phyloP scores from a whole-genome alignment of 2,113 vertebrate species.

The Lagopus muta region DNA sequence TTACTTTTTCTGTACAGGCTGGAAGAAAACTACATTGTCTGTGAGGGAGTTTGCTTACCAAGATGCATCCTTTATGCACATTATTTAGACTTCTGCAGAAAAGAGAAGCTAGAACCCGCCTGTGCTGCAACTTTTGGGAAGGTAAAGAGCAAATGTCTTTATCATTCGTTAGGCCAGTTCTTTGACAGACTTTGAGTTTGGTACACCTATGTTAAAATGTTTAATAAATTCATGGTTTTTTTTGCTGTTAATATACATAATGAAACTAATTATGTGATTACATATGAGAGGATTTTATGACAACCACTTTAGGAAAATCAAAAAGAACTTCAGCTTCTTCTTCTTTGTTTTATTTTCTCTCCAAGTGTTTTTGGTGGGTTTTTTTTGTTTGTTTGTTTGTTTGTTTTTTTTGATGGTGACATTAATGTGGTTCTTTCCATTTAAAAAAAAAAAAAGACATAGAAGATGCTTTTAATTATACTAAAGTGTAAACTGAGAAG shows the following conservation, averaged over 20 bases:
- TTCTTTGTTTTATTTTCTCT: background rate
- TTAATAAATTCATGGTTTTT: background rate
- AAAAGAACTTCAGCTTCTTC: background rate
- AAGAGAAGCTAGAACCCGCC: constrained; percentile 97
- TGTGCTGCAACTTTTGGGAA: constrained; percentile 99
- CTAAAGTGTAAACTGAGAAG: constrained; percentile 27
- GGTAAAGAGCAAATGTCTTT: constrained; percentile 72
- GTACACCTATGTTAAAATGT: background rate
- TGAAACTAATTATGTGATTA: background rate
- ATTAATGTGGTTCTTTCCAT: background rate
- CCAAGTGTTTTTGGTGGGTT: background rate
- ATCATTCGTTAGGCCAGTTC: background rate
- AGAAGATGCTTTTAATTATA: background rate
- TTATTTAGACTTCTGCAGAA: constrained; percentile 98
- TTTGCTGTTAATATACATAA: background rate
- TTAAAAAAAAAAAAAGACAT: background rate
- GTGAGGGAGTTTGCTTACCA: constrained; percentile 97
- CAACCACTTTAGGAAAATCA: background rate
- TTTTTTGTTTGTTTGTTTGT: background rate
- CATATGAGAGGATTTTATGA: background rate
- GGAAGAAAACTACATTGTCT: constrained; percentile 98
- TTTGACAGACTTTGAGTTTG: background rate
- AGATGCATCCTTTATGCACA: constrained; percentile 97
- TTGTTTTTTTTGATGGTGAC: background rate
- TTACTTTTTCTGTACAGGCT: constrained; percentile 80